Conservation (phyloP, 2,888 invertebrate species). For the Pristionchus maxplancki region DNA sequence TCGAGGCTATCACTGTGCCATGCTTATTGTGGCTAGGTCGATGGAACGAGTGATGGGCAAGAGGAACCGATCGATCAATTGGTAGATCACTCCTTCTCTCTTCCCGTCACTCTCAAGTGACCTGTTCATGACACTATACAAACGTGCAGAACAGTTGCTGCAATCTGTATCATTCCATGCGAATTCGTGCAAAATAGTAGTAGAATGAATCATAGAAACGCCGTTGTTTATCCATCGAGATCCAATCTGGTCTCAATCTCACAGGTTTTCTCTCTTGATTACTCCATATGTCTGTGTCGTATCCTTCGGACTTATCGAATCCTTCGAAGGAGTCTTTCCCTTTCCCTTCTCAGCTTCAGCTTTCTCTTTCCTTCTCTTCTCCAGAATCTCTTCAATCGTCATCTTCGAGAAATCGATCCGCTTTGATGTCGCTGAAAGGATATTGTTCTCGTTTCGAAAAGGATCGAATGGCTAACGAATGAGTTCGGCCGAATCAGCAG, state of each 20-base stretch:
- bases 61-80: not conserved
- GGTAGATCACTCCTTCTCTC: not conserved
- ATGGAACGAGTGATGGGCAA: not conserved
- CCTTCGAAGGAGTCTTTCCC: not conserved
- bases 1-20: slow-evolving; percentile 3
- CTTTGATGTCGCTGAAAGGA: not conserved
- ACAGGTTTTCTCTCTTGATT: slow-evolving; percentile 33
- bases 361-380: slow-evolving; percentile 11
- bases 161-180: not conserved
- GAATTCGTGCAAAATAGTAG: not conserved
- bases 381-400: slow-evolving; percentile 1
- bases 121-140: not conserved
- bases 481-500: not conserved
- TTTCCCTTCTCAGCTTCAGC: not conserved
- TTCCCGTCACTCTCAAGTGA: not conserved
- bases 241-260: not conserved
- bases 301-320: not conserved
- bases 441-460: not conserved
- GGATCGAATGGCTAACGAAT: not conserved
- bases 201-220: not conserved
- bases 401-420: not conserved
- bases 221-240: slow-evolving; percentile 35
- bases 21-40: not conserved
- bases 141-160: not conserved
- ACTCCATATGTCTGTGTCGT: not conserved